A percentile compares a stretch with the other conserved stretches of the same genome.
Evolutionary conservation across 2,113 vertebrate genomes (phyloP).

Genomic region (Canis aureus): DNA sequence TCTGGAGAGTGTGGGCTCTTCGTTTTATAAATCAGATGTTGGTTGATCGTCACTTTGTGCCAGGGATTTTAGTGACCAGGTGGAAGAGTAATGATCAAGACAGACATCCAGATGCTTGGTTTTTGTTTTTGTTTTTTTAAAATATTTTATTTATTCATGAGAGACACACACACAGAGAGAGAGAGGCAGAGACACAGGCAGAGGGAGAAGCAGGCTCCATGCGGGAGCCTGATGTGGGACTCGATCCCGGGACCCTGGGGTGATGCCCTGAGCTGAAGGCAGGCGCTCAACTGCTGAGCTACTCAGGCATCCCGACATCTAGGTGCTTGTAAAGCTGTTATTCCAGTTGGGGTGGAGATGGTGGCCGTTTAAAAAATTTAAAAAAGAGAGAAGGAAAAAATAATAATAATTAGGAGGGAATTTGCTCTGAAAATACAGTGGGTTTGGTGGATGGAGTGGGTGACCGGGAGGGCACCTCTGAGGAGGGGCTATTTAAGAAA

Average conservation of each 20-base stretch:
- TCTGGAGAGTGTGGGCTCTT: background rate
- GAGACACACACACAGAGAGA: no score
- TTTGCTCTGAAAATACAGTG: background rate
- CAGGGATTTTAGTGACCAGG: background rate
- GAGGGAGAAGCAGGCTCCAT: no score
- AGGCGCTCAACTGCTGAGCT: no score
- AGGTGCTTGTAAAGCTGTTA: background rate
- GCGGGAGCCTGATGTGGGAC: no score
- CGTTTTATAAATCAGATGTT: background rate
- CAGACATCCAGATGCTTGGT: background rate
- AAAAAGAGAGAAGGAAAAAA: background rate
- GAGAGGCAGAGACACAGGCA: no score
- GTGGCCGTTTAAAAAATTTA: background rate
- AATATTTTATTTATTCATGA: no score
- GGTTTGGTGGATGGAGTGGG: background rate
- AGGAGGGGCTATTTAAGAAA: conserved; percentile 5
- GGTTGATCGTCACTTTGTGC: background rate
- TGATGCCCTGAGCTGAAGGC: no score
- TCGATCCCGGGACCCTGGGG: no score
- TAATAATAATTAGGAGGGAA: background rate
- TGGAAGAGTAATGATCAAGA: background rate
- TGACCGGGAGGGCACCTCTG: background rate
- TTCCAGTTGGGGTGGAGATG: background rate
- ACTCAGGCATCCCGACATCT: no score
- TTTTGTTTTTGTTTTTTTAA: no score